Evolutionary conservation across 1,140 invertebrate genomes (phyloP).

Genomic region (Aporrectodea caliginosa): DNA sequence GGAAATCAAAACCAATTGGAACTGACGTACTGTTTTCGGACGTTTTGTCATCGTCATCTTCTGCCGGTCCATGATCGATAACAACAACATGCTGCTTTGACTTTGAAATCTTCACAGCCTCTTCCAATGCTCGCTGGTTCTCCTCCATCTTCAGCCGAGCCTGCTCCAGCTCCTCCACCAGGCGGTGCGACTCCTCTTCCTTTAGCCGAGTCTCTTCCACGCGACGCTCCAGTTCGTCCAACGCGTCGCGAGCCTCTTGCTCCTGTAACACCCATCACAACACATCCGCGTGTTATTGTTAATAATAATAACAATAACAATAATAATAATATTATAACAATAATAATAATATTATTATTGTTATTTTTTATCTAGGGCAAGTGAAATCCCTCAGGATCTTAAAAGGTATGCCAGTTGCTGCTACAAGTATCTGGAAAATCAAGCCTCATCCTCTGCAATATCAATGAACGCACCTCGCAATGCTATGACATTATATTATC

Average conservation of each 20-base stretch:
- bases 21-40: constrained; percentile 7
- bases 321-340: not conserved
- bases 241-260: constrained; percentile 81
- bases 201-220: constrained; percentile 66
- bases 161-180: constrained; percentile 35
- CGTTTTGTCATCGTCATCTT: constrained; percentile 29
- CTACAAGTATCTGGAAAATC: not conserved
- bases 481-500: too few species aligned
- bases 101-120: constrained; percentile 20
- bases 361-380: too few species aligned
- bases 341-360: too few species aligned
- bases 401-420: too few species aligned
- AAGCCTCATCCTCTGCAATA: not conserved
- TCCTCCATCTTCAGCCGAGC: constrained; percentile 35
- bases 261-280: constrained; percentile 55
- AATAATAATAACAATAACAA: not conserved
- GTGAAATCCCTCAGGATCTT: too few species aligned
- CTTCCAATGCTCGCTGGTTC: constrained; percentile 34
- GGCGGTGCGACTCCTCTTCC: constrained; percentile 79
- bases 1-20: too few species aligned
- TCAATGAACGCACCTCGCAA: too few species aligned
- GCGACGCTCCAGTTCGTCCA: constrained; percentile 63
- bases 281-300: not conserved
- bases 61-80: constrained; percentile 9
- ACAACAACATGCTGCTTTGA: constrained; percentile 8